These are phyloP conservation scores for Manacus vitellinus DNA, from an alignment of 2,113 vertebrate genomes.

Conservation along the genomic window DNA sequence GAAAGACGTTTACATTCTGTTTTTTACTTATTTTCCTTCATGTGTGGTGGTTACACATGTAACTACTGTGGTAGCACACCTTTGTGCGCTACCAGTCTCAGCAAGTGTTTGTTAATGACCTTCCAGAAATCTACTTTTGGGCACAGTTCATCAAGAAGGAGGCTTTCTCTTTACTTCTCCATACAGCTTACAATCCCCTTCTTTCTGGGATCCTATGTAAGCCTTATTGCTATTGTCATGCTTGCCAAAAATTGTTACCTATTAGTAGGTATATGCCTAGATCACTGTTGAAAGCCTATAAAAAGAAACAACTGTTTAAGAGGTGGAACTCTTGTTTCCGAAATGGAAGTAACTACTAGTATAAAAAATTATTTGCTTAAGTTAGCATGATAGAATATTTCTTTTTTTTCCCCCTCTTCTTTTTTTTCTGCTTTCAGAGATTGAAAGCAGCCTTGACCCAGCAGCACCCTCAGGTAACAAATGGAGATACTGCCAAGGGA, in stretches of 20 bases:
- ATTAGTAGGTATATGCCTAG: neutral
- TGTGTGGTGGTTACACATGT: neutral
- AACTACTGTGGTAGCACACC: neutral
- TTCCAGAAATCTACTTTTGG: neutral
- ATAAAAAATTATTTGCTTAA: neutral
- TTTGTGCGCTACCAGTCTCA: neutral
- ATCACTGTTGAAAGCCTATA: neutral
- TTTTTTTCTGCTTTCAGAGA: slow-evolving; percentile 77
- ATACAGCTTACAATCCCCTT: neutral
- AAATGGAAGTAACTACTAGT: neutral
- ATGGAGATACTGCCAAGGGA: slow-evolving; percentile 86
- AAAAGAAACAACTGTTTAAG: neutral
- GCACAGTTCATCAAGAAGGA: neutral
- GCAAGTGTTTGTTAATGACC: neutral
- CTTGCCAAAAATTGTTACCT: neutral
- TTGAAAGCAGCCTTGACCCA: slow-evolving; percentile 91
- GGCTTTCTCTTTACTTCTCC: neutral
- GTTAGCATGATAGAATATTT: neutral
- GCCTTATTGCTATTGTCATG: neutral
- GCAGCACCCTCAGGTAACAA: slow-evolving; percentile 94
- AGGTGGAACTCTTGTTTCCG: neutral
- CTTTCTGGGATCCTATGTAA: neutral
- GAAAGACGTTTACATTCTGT: neutral
- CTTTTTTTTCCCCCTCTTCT: neutral
- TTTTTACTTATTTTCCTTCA: neutral